These are phyloP conservation scores for Cephalopachus bancanus DNA, from an alignment of 2,797 vertebrate species.

Conservation along the genomic window DNA sequence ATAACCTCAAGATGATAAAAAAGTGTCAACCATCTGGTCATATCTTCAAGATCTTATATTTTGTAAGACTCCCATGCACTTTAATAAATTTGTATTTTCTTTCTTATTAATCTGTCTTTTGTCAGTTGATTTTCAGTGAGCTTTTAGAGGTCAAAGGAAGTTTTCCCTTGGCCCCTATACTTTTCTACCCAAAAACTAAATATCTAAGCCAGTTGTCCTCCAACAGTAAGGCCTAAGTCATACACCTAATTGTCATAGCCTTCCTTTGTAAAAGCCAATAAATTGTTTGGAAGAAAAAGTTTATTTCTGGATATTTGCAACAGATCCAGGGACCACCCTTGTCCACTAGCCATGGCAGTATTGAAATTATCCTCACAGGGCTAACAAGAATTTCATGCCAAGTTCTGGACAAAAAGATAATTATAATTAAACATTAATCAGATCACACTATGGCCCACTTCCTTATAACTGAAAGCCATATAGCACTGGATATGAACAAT, in stretches of 20 bases:
- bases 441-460: not conserved
- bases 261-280: not conserved
- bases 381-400: not conserved
- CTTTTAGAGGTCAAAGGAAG: not conserved
- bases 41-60: not conserved
- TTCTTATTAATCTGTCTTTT: not conserved
- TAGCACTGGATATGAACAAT: not conserved
- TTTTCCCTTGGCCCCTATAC: not conserved
- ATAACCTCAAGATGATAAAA: not conserved
- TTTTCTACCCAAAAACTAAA: not conserved
- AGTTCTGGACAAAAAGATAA: not conserved
- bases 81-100: not conserved
- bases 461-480: not conserved
- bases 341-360: not conserved
- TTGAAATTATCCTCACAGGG: not conserved
- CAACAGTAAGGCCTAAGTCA: not conserved
- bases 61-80: not conserved
- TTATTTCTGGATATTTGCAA: slow-evolving; percentile 3
- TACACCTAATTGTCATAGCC: not conserved
- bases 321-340: not conserved
- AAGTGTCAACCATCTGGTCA: not conserved
- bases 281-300: not conserved
- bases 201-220: not conserved
- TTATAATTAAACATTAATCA: not conserved
- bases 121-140: not conserved